Conservation (phyloP, 2,888 invertebrate genomes). For the Torymus aiolomorphi region DNA sequence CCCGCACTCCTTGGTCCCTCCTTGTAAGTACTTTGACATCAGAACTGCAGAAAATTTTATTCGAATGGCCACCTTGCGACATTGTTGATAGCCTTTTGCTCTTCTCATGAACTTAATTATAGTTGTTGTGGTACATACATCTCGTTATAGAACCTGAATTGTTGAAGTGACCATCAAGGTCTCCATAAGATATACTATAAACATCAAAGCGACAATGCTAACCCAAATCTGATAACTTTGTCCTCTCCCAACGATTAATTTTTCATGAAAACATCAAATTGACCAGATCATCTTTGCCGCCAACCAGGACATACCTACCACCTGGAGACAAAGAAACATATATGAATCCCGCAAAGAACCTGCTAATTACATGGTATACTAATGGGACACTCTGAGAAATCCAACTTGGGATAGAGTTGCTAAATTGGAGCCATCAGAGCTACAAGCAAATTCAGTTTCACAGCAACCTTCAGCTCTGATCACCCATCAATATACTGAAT, state of each 20-base stretch:
- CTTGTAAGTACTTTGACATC: slow-evolving; percentile 73
- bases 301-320: slow-evolving; percentile 94
- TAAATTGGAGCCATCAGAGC: slow-evolving; percentile 93
- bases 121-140: slow-evolving; percentile 71
- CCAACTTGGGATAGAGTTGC: slow-evolving; percentile 97
- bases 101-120: slow-evolving; percentile 70
- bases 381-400: slow-evolving; percentile 95
- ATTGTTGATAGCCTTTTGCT: slow-evolving; percentile 69
- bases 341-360: slow-evolving; percentile 95
- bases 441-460: slow-evolving; percentile 98
- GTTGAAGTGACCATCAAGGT: slow-evolving; percentile 77
- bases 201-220: slow-evolving; percentile 97
- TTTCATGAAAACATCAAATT: slow-evolving; percentile 97
- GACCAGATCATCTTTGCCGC: slow-evolving; percentile 98
- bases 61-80: slow-evolving; percentile 71
- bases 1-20: no score
- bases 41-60: slow-evolving; percentile 75
- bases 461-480: slow-evolving; percentile 87
- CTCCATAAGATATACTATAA: slow-evolving; percentile 85
- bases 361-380: slow-evolving; percentile 96
- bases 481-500: slow-evolving; percentile 95
- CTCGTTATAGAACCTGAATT: slow-evolving; percentile 79
- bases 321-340: slow-evolving; percentile 99
- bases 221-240: slow-evolving; percentile 99
- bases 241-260: slow-evolving; percentile 96